Evolutionary conservation across 2,888 invertebrate genomes (phyloP), one percentile per base, ranked within the genome.

Genomic region (Pachliopta kotzebuea): DNA sequence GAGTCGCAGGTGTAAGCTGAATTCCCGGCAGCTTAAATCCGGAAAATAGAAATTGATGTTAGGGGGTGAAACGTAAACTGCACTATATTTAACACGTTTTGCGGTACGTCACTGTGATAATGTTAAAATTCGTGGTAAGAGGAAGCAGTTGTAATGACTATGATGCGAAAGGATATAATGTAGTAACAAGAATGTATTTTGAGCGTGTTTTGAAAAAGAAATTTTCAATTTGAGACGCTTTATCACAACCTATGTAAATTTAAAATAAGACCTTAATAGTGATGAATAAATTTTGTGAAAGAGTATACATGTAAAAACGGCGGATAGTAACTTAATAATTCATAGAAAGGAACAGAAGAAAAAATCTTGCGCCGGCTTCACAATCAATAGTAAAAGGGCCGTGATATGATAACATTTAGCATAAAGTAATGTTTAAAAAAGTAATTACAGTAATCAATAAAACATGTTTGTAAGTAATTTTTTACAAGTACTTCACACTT

Each of bases 81-180:
- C 83, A 83, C 79, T 82, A 83, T 84, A 85, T 85, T 83, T 85
- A 77, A 84, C 78, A 83, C 81, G 83, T 84, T 88, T 83, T 77
- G 83, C 76, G 83, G 81, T 75, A 77, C 78, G 76, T 80, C 77
- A 75, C 76, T 81, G 83, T 84, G 86, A 85, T 87, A 84, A 84
- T 85, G 86, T 85, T 84, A 83, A 86, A 88, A 88, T 86, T 87
- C 84, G 84, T 81, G 81, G 84, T 86, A 85, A 88, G 80, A 84
- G 87, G 85, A 86, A 88, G 85, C 85, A 89, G 88, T 89, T 88
- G 88, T 81, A 26, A 37, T 2, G 83, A 78, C 78, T 79, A 83
- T 85, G 85, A 88, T 85, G 84, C 87, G 82, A 85, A 87, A 86
- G 83, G 81, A 84, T 83, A 84, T 86, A 86, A 86, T 86, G 82